Evolutionary conservation across 2,888 invertebrate species (phyloP).

Genomic region (Pseudanteris insignis): DNA sequence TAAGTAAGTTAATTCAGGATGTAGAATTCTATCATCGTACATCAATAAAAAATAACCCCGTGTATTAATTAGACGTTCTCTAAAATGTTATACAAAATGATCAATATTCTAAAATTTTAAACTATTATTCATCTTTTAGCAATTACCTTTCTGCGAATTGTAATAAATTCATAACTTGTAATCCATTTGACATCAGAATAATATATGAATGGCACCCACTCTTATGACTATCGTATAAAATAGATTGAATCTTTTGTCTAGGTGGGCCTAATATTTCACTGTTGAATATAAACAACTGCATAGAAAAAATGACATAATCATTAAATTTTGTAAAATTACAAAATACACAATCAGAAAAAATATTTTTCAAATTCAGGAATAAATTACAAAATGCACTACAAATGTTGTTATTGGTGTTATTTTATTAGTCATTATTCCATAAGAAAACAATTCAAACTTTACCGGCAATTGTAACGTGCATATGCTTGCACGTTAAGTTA

Average conservation of each 20-base stretch:
- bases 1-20: slow-evolving; percentile 73
- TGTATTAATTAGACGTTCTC: slow-evolving; percentile 76
- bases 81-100: no score
- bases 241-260: slow-evolving; percentile 42
- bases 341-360: no score
- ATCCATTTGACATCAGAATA: slow-evolving; percentile 77
- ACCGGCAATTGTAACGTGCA: no score
- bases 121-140: no score
- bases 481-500: no score
- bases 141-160: slow-evolving; percentile 77
- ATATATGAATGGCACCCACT: slow-evolving; percentile 78
- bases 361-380: no score
- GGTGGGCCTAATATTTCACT: slow-evolving; percentile 55
- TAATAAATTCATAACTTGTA: slow-evolving; percentile 75
- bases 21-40: slow-evolving; percentile 76
- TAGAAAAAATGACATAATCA: slow-evolving; percentile 2
- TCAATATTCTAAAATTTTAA: no score
- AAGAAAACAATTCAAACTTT: no score
- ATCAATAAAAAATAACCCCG: slow-evolving; percentile 77
- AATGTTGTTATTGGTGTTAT: no score
- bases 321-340: background rate
- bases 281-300: slow-evolving; percentile 55
- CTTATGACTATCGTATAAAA: slow-evolving; percentile 63
- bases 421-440: no score
- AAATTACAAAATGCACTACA: no score